Base-by-base conservation (phyloP, 2,797 vertebrate species). In the Tadarida brasiliensis region DNA sequence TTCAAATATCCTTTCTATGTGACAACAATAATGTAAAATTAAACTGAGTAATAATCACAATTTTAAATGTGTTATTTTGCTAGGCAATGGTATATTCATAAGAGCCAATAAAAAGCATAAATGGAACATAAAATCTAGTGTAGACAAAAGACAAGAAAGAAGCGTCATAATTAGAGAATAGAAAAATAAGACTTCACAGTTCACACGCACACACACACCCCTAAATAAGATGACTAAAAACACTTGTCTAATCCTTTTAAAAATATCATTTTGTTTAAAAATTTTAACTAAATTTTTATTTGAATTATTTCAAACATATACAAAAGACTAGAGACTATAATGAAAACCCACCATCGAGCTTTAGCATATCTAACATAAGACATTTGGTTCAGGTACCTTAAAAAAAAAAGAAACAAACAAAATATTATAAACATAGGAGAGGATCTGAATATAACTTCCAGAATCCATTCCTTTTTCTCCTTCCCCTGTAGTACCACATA, bases 251-350 rank as follows among this genome's bases (percentile, higher is more conserved):
- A 56, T 54, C 24, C 5, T 63, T 54, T 82, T 76, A 47, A 91
- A n/a, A 81, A 61, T 3, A 30, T 1, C 63, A 33, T 83, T 68
- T 26, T 15, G 39, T 87, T 83, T 33, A 76, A 76, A 71, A 89
- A 67, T 83, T 84, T 68, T 68, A 93, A 87, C 30, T 88, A 56
- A 49, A 49, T 35, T 94, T 87, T 76, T 80, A 65, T 56, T 70
- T 81, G 17, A 74, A 44, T 70, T 70, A 93, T 70, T 91, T 97
- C 90, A 86, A 93, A 88, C 30, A 86, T 59, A 68, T 80, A 83
- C 7, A 59, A 70, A 65, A 94, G 9, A 33, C 67, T 15, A 85
- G 35, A 6, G 24, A 88, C 20, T 80, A 54, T 59, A 81, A 76
- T n/a, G 9, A 95, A 61, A 88, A 89, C 39, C 67, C 39, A 57